Base-by-base conservation (phyloP, 2,113 vertebrate species). In the Perca flavescens region DNA sequence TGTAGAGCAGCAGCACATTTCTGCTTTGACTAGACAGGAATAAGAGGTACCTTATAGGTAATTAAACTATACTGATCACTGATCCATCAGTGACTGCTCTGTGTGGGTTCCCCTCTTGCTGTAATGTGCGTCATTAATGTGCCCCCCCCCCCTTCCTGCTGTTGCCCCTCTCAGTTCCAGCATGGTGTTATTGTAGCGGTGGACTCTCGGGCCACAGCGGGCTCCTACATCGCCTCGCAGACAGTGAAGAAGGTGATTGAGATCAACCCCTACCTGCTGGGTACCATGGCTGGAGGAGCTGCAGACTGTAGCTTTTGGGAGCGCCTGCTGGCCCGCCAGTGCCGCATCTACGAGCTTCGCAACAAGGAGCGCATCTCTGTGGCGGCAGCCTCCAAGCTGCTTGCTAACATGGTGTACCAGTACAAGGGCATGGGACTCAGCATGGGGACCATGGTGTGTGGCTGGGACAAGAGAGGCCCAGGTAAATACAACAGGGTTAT, bases 371-470 rank as follows among this genome's bases (percentile, higher is more conserved):
- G 96, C 75, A 97, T 98, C 92, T 98, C 97, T 0, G 97, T 98
- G 80, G 97, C 97, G 0, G 97, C 97, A 0, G 97, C 97, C 46
- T 98, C 97, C 77, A 98, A 98, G 76, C 94, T 98, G 84, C 94
- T 98, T 0, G 97, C 97, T n/a, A 98, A 98, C 94, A 98, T 98
- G 97, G 97, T 98, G 34, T 98, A 98, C 86, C 97, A 98, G 92
- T 98, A 98, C 93, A 97, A 97, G 89, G 97, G 97, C 87, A 97
- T 97, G 97, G 97, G 97, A 6, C 96, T 98, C 54, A 97, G 96
- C 91, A 97, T 98, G 97, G 97, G 97, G 22, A 98, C 97, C 90
- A 98, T 98, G 97, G 97, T 98, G 82, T 97, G 96, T 71, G 97
- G 97, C 88, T 98, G 97, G 97, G 97, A 98, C 94, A 98, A 98